These are phyloP conservation scores for Menidia beryllina DNA, from an alignment of 2,113 vertebrate genomes.

Conservation along the genomic window DNA sequence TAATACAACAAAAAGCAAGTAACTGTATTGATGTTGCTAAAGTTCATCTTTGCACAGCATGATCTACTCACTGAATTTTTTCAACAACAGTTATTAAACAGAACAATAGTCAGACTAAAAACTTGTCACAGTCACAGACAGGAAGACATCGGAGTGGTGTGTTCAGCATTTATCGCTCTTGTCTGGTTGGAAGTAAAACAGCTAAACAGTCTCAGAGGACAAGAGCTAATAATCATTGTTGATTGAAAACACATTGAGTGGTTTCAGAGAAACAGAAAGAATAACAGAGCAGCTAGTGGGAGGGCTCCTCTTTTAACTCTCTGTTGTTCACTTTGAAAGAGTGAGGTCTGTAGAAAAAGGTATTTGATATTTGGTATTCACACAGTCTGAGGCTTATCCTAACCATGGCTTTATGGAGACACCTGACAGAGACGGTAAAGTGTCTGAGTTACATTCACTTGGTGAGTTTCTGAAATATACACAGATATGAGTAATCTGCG, in stretches of 20 bases:
- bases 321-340: slow-evolving; percentile 40
- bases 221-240: slow-evolving; percentile 17
- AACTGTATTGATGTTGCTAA: slow-evolving; percentile 8
- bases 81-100: background rate
- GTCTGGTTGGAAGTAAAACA: slow-evolving; percentile 58
- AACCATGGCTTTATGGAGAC: slow-evolving; percentile 35
- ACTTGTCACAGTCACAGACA: slow-evolving; percentile 10
- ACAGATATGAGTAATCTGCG: slow-evolving; percentile 4
- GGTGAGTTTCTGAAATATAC: slow-evolving; percentile 21
- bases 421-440: slow-evolving; percentile 39
- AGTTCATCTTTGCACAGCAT: slow-evolving; percentile 27
- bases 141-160: slow-evolving; percentile 23
- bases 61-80: slow-evolving; percentile 6
- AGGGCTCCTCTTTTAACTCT: slow-evolving; percentile 28
- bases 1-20: slow-evolving; percentile 15
- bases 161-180: slow-evolving; percentile 52
- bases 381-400: slow-evolving; percentile 44
- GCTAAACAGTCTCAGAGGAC: slow-evolving; percentile 35
- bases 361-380: slow-evolving; percentile 45
- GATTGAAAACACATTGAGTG: slow-evolving; percentile 21
- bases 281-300: too few species aligned
- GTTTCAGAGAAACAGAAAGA: slow-evolving; percentile 1
- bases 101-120: background rate
- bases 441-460: slow-evolving; percentile 37
- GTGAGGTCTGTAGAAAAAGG: slow-evolving; percentile 33